A percentile compares a stretch with the other conserved stretches of the same genome.
These are phyloP conservation scores for Lichenostomus cassidix DNA, from an alignment of 2,113 vertebrate genomes.

Conservation along the genomic window DNA sequence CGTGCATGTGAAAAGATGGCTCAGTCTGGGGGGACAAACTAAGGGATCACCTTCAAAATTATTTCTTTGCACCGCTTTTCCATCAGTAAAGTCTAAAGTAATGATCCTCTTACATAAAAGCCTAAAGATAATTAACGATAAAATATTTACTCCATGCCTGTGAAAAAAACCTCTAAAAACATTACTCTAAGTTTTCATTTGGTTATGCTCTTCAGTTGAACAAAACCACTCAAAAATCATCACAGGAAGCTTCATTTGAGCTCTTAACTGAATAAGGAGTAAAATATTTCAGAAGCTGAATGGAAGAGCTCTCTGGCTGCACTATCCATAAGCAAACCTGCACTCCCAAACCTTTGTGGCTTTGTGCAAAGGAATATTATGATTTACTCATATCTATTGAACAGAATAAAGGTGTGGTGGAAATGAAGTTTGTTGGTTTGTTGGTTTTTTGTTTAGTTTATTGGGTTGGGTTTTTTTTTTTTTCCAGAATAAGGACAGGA, in stretches of 20 bases:
- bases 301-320: background rate
- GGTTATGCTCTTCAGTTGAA: background rate
- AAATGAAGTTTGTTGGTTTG: background rate
- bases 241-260: background rate
- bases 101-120: too few species aligned
- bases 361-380: background rate
- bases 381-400: background rate
- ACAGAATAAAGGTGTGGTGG: background rate
- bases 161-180: background rate
- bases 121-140: background rate
- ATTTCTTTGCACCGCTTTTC: background rate
- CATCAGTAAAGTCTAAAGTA: background rate
- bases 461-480: too few species aligned
- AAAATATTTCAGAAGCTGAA: background rate
- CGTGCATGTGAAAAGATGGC: background rate
- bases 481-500: background rate
- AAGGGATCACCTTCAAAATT: background rate
- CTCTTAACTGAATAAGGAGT: background rate
- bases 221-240: background rate
- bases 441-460: rapidly evolving
- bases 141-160: background rate
- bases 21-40: background rate
- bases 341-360: background rate
- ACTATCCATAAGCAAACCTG: background rate
- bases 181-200: background rate